Base-by-base conservation (phyloP, 2,113 vertebrate species). In the Psophia crepitans region DNA sequence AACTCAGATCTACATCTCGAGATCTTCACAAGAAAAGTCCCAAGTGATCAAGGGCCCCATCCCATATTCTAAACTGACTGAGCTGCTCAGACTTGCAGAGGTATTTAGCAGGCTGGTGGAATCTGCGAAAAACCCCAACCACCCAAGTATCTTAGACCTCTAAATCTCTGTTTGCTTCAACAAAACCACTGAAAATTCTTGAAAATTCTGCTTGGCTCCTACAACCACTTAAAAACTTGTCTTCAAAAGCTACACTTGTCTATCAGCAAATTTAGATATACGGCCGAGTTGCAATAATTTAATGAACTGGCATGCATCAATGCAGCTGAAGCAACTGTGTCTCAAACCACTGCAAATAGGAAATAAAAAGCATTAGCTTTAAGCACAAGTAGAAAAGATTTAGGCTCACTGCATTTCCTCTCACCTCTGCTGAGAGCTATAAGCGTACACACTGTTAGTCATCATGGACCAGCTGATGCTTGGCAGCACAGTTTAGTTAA, bases 21-120 rank as follows among this genome's bases (percentile, higher is more conserved):
- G 60, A 94, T 87, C 77, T 87, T 89, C 69, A 89, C 46, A 94
- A 84, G 76, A 63, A 68, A 95, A 96, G 68, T 64, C 21, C 0
- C n/a, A 86, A 83, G 70, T 49, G 49, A 96, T 90, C 75, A 92
- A 93, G 94, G 74, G 90, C 37, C 22, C 51, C 76, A 82, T 89
- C 65, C 84, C 77, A 60, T 90, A 68, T 71, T 70, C 89, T 76
- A 88, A 95, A 60, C 57, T 80, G 83, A 88, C 41, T 71, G 95
- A 96, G 84, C 74, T 96, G 91, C 77, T 89, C 80, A 93, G 91
- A 93, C 89, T 94, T 96, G 94, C 80, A 79, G 33, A 95, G 65
- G 39, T 89, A 97, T 97, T 93, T 81, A 95, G 56, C 18, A 87
- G 69, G 89, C 69, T 95, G 69, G 39, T 78, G 77, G 64, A 96